A percentile compares a stretch with the other conserved stretches of the same genome.
Evolutionary conservation across 2,888 invertebrate species (phyloP).

Genomic region (Macrostomum cliftonense): DNA sequence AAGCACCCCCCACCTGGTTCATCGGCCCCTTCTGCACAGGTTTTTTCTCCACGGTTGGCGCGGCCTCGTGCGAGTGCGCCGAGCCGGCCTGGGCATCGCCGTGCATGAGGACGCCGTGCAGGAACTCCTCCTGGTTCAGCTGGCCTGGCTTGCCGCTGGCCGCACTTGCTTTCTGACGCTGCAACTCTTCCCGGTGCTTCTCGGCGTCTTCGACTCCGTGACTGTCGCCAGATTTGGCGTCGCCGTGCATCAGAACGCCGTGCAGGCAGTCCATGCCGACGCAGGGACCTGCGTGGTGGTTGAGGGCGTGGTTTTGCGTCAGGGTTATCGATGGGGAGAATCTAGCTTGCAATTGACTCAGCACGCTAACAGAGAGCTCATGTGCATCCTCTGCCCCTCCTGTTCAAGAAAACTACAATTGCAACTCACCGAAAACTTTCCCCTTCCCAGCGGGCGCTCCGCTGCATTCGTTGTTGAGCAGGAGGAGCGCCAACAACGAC

Average conservation of each 20-base stretch:
- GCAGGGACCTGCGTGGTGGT: slow-evolving; percentile 6
- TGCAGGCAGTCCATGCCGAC: slow-evolving; percentile 18
- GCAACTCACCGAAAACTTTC: no score
- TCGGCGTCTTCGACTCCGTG: slow-evolving; percentile 16
- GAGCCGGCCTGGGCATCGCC: slow-evolving; percentile 15
- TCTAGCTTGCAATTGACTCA: no score
- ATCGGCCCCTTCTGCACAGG: background rate
- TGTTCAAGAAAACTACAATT: no score
- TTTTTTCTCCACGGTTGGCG: background rate
- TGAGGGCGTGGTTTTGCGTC: no score
- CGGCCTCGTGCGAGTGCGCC: slow-evolving; percentile 16
- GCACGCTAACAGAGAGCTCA: no score
- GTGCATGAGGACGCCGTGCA: slow-evolving; percentile 21
- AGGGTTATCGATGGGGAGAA: no score
- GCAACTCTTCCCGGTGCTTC: background rate
- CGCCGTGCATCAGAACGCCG: slow-evolving; percentile 20
- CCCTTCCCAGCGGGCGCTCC: no score
- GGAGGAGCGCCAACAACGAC: no score
- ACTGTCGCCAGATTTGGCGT: slow-evolving; percentile 14
- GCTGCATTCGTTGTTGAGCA: no score
- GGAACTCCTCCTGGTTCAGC: slow-evolving; percentile 13
- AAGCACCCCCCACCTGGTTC: slow-evolving; percentile 3
- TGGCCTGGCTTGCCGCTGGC: slow-evolving; percentile 5
- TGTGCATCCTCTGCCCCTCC: no score
- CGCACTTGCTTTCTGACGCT: slow-evolving; percentile 9